Evolutionary conservation across 2,113 vertebrate genomes (phyloP).

Genomic region (Burhinus oedicnemus): DNA sequence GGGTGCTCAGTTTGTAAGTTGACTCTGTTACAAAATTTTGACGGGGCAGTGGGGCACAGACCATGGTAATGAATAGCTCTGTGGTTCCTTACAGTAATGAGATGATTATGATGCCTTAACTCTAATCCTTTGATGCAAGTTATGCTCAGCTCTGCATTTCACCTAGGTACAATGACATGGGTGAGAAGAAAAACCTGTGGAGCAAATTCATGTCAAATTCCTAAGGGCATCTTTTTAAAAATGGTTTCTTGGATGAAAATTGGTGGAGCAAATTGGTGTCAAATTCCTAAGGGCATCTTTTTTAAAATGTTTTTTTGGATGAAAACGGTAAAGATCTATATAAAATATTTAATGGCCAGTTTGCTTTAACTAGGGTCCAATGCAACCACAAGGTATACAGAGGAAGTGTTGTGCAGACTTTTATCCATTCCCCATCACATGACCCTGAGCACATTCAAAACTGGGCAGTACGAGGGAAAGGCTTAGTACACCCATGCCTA

Average conservation of each 20-base stretch:
- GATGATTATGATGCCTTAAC: not conserved
- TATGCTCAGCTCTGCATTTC: not conserved
- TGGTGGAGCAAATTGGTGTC: not conserved
- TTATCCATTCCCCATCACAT: not conserved
- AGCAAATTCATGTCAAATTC: not conserved
- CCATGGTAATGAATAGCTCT: not conserved
- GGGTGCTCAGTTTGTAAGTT: accelerated
- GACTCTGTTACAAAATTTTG: not conserved
- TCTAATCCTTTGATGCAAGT: not conserved
- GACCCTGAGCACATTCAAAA: not conserved
- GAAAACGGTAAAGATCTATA: not conserved
- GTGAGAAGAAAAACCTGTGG: not conserved
- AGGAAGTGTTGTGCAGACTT: not conserved
- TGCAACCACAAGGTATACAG: not conserved
- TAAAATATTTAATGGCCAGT: not conserved
- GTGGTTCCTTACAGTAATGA: not conserved
- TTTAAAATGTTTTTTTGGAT: not conserved
- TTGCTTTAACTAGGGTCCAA: not conserved
- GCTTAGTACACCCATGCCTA: not conserved
- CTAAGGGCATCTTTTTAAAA: not conserved
- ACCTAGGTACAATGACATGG: not conserved
- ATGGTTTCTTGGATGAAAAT: not conserved
- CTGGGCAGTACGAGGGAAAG: not conserved
- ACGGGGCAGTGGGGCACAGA: not conserved
- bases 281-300: not conserved